These are phyloP conservation scores for Caenorhabditis angaria DNA, from an alignment of 2,888 invertebrate species.

Conservation along the genomic window DNA sequence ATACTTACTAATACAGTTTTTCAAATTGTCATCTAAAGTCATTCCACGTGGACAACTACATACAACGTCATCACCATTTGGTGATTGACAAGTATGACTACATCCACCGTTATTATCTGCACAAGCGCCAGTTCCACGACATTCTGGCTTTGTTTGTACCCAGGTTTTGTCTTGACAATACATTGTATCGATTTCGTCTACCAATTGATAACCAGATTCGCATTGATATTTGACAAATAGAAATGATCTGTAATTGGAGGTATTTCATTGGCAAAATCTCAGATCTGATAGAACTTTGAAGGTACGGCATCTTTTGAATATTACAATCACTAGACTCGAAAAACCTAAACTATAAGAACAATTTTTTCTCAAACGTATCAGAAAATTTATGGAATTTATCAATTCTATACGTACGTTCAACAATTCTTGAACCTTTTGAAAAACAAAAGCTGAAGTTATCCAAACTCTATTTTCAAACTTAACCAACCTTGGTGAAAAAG, in stretches of 20 bases:
- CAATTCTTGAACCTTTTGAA: no score
- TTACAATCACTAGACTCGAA: no score
- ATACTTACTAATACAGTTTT: conserved; percentile 67
- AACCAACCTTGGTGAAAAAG: conserved; percentile 38
- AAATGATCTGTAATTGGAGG: conserved; percentile 49
- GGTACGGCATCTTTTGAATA: no score
- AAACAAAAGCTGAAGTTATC: no score
- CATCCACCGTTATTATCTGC: conserved; percentile 69
- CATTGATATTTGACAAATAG: conserved; percentile 72
- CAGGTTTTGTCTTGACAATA: conserved; percentile 69
- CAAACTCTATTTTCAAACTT: no score
- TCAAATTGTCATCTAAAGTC: conserved; percentile 63
- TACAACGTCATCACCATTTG: conserved; percentile 64
- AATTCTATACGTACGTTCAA: no score
- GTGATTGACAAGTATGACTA: conserved; percentile 67
- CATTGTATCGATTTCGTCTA: conserved; percentile 70
- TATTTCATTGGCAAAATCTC: no score
- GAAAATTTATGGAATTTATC: no score
- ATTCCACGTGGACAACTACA: conserved; percentile 70
- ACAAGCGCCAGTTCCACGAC: conserved; percentile 67
- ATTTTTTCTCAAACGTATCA: no score
- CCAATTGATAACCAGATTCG: conserved; percentile 69
- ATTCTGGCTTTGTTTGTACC: conserved; percentile 66
- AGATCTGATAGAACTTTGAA: no score
- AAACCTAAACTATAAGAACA: no score